Base-by-base conservation (phyloP, 2,797 vertebrate genomes). In the Siniperca scherzeri region DNA sequence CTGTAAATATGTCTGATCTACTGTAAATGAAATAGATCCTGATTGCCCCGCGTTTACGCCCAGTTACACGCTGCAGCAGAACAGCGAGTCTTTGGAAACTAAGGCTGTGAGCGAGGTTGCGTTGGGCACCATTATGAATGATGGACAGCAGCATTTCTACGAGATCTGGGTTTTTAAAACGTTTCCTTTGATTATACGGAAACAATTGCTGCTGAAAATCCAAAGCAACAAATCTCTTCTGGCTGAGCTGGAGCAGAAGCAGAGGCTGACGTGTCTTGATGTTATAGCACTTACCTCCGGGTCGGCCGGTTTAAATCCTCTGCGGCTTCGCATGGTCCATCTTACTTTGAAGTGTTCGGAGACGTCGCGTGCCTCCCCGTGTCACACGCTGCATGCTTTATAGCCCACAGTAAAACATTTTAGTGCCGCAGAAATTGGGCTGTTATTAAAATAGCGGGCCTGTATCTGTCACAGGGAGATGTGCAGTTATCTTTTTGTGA, bases 371-470 rank as follows among this genome's bases (percentile, higher is more conserved):
- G 36, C 84, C 44, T 68, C 71, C 30, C 61, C 25, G 2, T 71
- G 83, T 81, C 70, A 68, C 70, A 55, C 10, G 16, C 72, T 7
- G 44, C 69, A 95, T 96, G 96, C 92, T 98, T 99, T 98, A 98
- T 96, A 79, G 95, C 94, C 93, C 89, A 96, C 96, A 96, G 89
- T 98, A 97, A 98, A 99, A 95, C 95, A 97, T 96, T 97, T 97
- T 96, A 98, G 96, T 97, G 95, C 95, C 91, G 94, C 97, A 98
- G 97, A 97, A 98, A 98, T 97, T 97, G 97, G 96, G 90, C 79
- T 95, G 92, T 96, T 96, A 96, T 97, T 97, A 96, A 97, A 95
- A 96, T 96, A 95, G 96, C 94, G 95, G 93, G 88, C 91, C 86
- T 92, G 94, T 96, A 96, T 96, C 95, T 97, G 97, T 97, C 97